Evolutionary conservation across 2,888 invertebrate genomes (phyloP), one percentile per base, ranked within the genome.

Genomic region (Diarsia mendica): DNA sequence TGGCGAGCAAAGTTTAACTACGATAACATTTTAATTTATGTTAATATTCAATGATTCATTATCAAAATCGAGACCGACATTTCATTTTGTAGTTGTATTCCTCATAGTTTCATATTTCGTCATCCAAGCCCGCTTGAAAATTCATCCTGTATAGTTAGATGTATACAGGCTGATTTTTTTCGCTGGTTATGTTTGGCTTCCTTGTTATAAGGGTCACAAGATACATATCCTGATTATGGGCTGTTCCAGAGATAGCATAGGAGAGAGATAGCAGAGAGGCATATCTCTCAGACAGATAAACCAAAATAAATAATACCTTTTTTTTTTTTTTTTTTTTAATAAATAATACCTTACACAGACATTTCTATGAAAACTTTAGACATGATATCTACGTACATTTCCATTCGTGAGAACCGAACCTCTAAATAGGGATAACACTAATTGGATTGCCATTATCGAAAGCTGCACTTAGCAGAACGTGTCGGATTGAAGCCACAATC

Each of bases 371-470:
- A 51, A 64, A 44, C 49, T 28, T 13, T 13, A 0, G n/a, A 13
- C 44, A 49, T 15, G 8, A 4, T 28, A 49, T 77, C 65, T 66
- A 48, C 51, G 33, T 61, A 53, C 48, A 68, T 67, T 75, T 11
- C 49, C 33, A 63, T 28, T 69, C 44, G 18, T n/a, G 23, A 20
- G 53, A 61, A 49, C 55, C 67, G 44, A 65, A 67, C 51, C 49
- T 44, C 53, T 69, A 68, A 82, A 64, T 61, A 28, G 53, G 67
- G 20, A 64, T 68, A 55, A 67, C 63, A 70, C 69, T 67, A 70
- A 81, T 84, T 80, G 80, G 55, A 70, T 80, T 67, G 67, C 60
- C 67, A 74, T 74, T 81, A 80, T 53, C 58, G 70, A 65, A 55
- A 65, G n/a, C 49, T 83, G 79, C 65, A 75, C 81, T 84, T 80